phyloP scores from a whole-genome alignment of 2,888 invertebrate species.

The Cecidostiba fungosa region DNA sequence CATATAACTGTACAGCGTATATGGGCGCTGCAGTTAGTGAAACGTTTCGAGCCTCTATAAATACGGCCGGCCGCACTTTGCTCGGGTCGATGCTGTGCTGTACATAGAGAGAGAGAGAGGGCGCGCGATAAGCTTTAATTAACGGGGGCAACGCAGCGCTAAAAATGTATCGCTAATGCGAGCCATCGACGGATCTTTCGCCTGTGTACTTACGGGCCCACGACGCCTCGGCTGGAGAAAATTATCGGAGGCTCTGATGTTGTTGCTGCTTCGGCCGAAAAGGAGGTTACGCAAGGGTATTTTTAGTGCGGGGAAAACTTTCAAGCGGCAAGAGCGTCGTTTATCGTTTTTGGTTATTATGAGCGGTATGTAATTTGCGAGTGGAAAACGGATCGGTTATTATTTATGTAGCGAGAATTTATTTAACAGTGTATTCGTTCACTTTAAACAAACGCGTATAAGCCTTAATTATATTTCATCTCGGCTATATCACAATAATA shows the following conservation, averaged over 20 bases:
- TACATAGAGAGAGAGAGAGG: background rate
- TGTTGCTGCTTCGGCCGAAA: background rate
- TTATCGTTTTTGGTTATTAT: background rate
- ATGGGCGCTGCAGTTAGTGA: background rate
- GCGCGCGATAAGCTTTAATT: constrained; percentile 50
- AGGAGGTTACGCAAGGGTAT: background rate
- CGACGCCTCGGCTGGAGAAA: background rate
- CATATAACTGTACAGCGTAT: background rate
- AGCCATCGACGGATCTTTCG: background rate
- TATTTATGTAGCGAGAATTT: background rate
- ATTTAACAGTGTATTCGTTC: too few species aligned
- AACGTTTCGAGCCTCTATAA: constrained; percentile 14
- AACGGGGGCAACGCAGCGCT: constrained; percentile 23
- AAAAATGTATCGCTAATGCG: constrained; percentile 42
- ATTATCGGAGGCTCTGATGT: constrained; percentile 18
- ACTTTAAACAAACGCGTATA: background rate
- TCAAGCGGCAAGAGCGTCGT: background rate
- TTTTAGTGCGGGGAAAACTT: background rate
- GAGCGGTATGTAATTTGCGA: background rate
- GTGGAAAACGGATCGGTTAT: background rate
- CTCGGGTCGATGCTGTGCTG: background rate
- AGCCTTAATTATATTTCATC: background rate
- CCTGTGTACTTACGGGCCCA: background rate
- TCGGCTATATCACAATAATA: background rate
- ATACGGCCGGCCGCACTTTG: constrained; percentile 15